Evolutionary conservation across 2,113 vertebrate species (phyloP), one percentile per base, ranked within the genome.

Genomic region (Muntiacus reevesi): DNA sequence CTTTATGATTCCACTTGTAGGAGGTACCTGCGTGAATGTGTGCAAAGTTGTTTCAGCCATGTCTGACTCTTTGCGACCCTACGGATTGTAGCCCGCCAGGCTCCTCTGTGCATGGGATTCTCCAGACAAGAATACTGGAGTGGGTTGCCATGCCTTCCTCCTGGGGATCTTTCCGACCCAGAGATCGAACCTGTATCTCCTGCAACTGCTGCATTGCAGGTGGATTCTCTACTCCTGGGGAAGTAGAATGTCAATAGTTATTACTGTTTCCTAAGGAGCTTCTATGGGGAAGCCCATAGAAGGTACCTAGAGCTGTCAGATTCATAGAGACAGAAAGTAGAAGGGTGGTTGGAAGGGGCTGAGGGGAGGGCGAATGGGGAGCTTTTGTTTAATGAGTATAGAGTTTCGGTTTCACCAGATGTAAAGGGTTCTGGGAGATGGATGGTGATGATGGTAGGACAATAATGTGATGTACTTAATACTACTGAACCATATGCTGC

Each of bases 21-120:
- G 3, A 59, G 1, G 16, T 10, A 15, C 12, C 67, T 25, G 19
- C 36, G 1, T 27, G 71, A 1, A 7, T 3, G 40, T 0, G 0
- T 43, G 71, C 40, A 2, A 14, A 74, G 21, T 27, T 40, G 67
- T 27, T 27, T 59, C 71, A 27, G 11, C 27, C 12, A 0, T 76
- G 40, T 43, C 12, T 43, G 71, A 76, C 71, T 43, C 71, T 67
- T 64, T 27, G 71, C 1, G 1, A 43, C 25, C 40, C 71, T 43
- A 43, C 0, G 0, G 71, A 76, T 14, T 76, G 71, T 27, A 76
- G 71, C 36, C 23, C 0, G 6, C 23, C 71, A 27, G 71, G 12
- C 12, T 76, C 6, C 40, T 76, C 23, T 27, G 40, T 43, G 6
- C 71, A 27, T 27, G 71, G 40, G 71, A 76, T 27, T 76, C 40